These are phyloP conservation scores for Phyllopteryx taeniolatus DNA, from an alignment of 2,113 vertebrate species.

Conservation along the genomic window DNA sequence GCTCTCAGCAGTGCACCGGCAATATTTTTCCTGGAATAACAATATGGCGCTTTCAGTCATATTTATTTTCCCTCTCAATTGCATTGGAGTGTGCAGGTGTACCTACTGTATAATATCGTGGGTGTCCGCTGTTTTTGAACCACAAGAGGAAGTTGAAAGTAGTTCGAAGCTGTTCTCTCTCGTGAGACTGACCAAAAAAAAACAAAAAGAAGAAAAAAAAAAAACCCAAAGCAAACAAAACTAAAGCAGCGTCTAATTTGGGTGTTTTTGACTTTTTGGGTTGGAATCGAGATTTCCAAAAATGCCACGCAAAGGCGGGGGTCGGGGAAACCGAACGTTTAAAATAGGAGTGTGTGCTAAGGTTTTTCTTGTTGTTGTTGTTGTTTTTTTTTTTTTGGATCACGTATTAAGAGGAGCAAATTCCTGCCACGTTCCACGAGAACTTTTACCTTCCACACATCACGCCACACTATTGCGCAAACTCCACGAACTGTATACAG, in stretches of 20 bases:
- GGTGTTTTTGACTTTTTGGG: constrained; percentile 10
- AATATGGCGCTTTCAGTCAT: background rate
- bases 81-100: background rate
- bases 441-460: background rate
- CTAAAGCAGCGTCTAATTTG: constrained; percentile 40
- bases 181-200: constrained; percentile 12
- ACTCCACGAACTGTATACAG: background rate
- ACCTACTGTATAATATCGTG: background rate
- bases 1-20: background rate
- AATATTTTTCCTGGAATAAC: background rate
- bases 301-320: background rate
- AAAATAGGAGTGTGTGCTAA: constrained; percentile 4
- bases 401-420: background rate
- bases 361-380: background rate
- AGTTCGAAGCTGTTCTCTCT: constrained; percentile 11
- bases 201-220: too few relatives aligned
- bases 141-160: background rate
- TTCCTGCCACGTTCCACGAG: constrained; percentile 4
- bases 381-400: background rate
- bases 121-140: background rate
- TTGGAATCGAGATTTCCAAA: constrained; percentile 39
- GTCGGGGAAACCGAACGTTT: background rate
- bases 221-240: constrained; percentile 22
- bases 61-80: background rate
- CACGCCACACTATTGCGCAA: background rate